Conservation (phyloP, 2,888 invertebrate species). For the Carpatolechia fugitivella region DNA sequence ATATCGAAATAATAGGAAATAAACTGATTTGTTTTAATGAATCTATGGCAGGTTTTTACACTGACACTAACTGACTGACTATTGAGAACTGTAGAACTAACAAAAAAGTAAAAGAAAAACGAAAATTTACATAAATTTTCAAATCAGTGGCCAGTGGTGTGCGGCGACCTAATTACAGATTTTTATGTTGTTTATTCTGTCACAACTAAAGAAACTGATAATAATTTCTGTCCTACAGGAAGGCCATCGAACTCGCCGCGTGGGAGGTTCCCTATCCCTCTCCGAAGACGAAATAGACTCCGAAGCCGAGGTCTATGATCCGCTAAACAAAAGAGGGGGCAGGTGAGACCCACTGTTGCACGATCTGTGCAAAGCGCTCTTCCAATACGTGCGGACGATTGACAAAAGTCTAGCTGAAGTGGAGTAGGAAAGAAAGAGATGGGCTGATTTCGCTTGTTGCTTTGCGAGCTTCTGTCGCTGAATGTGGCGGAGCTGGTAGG, state of each 20-base stretch:
- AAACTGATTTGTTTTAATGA: too few species aligned
- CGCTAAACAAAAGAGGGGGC: slow-evolving; percentile 64
- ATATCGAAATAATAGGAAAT: too few species aligned
- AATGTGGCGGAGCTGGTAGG: too few species aligned
- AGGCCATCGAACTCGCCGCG: slow-evolving; percentile 80
- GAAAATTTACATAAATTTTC: too few species aligned
- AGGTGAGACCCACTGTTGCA: slow-evolving; percentile 70
- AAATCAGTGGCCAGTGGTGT: too few species aligned
- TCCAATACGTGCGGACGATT: slow-evolving; percentile 43
- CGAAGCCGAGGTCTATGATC: slow-evolving; percentile 76
- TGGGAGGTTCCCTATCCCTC: slow-evolving; percentile 88
- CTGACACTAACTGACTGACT: too few species aligned
- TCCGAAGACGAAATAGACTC: slow-evolving; percentile 92
- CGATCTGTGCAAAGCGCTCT: slow-evolving; percentile 74
- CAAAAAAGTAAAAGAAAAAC: too few species aligned
- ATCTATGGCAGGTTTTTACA: too few species aligned
- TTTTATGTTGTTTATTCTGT: not conserved
- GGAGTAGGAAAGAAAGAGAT: not conserved
- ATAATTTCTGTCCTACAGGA: slow-evolving; percentile 52
- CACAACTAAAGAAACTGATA: not conserved
- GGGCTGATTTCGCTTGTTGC: not conserved
- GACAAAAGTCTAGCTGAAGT: slow-evolving; percentile 18
- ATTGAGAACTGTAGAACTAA: too few species aligned
- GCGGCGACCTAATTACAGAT: too few species aligned
- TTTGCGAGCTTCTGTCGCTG: not conserved